Percentiles rank a stretch among this genome's conserved stretches.
Evolutionary conservation across 2,113 vertebrate genomes (phyloP).

Genomic region (Eptatretus burgeri): DNA sequence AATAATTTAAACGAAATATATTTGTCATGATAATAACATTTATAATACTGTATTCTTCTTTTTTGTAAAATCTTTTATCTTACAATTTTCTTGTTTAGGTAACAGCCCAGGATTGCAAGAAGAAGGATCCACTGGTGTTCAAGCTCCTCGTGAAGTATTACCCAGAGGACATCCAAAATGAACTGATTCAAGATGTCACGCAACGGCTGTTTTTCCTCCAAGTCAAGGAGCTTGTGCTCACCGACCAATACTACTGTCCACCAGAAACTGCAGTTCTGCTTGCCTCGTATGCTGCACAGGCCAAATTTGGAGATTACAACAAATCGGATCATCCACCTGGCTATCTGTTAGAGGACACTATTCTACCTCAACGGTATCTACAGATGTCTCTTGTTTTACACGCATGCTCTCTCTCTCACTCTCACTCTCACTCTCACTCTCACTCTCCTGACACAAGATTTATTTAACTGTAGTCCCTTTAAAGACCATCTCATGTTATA

Average conservation of each 20-base stretch:
- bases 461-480: no score
- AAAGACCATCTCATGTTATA: no score
- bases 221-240: slow-evolving; percentile 61
- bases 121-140: slow-evolving; percentile 67
- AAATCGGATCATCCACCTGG: slow-evolving; percentile 42
- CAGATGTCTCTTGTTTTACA: neutral
- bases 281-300: slow-evolving; percentile 69
- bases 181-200: slow-evolving; percentile 77
- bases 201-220: slow-evolving; percentile 91
- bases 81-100: slow-evolving; percentile 22
- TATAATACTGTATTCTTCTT: slow-evolving; percentile 11
- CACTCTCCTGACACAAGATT: no score
- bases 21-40: neutral
- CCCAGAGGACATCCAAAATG: slow-evolving; percentile 62
- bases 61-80: slow-evolving; percentile 1
- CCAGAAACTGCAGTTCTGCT: slow-evolving; percentile 79
- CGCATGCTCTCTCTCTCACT: no score
- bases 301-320: slow-evolving; percentile 70
- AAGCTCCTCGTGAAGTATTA: slow-evolving; percentile 79
- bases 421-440: no score
- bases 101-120: slow-evolving; percentile 54
- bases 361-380: slow-evolving; percentile 48
- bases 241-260: slow-evolving; percentile 68
- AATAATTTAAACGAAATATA: no score
- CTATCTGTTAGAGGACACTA: slow-evolving; percentile 47